Evolutionary conservation across 2,888 invertebrate genomes (phyloP).

Genomic region (Hemaris fuciformis): DNA sequence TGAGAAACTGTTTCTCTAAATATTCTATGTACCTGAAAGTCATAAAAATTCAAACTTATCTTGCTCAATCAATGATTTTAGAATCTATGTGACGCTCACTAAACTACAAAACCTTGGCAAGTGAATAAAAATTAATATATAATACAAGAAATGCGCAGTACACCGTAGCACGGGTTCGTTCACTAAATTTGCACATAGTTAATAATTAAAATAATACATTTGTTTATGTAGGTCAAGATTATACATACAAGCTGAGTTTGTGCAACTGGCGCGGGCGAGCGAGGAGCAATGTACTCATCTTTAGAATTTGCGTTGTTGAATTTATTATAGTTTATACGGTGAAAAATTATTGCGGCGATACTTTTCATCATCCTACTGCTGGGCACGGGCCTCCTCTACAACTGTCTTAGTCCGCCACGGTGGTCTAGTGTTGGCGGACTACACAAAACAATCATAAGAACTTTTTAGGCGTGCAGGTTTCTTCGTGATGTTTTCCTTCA

Average conservation of each 20-base stretch:
- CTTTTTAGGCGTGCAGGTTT: too few relatives aligned
- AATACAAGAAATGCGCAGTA: conserved; percentile 23
- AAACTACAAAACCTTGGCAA: conserved; percentile 14
- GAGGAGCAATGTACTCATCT: conserved; percentile 14
- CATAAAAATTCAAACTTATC: not conserved
- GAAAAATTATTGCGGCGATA: not conserved
- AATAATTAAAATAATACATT: conserved; percentile 43
- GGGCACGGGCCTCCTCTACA: too few relatives aligned
- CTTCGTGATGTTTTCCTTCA: too few relatives aligned
- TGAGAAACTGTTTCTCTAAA: too few relatives aligned
- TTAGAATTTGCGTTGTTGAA: not conserved
- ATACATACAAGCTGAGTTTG: conserved; percentile 32
- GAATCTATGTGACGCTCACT: not conserved
- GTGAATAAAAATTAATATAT: conserved; percentile 22
- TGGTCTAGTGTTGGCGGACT: too few relatives aligned
- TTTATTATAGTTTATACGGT: not conserved
- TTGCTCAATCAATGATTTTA: not conserved
- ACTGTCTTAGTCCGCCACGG: too few relatives aligned
- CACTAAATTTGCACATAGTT: conserved; percentile 30
- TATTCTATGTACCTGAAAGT: too few relatives aligned
- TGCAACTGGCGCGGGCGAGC: conserved; percentile 28
- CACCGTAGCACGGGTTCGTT: conserved; percentile 18
- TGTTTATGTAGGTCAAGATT: conserved; percentile 53
- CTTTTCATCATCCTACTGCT: not conserved
- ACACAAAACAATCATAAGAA: too few relatives aligned